Conservation (phyloP, 2,113 vertebrate genomes). For the Bufo bufo region DNA sequence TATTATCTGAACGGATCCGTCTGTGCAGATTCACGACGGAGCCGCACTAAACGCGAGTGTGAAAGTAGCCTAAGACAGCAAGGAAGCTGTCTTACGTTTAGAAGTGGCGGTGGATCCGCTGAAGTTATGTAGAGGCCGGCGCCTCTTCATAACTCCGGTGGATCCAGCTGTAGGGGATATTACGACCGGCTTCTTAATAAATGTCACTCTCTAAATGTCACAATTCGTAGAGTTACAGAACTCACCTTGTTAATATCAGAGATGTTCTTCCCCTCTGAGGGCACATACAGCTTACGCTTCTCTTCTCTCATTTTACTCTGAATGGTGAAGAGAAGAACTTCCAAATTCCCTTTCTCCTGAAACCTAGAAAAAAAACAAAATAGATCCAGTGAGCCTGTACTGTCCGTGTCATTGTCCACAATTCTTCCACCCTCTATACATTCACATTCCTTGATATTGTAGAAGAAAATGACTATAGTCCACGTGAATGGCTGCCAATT, state of each 20-base stretch:
- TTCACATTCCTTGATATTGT: not conserved
- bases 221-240: not conserved
- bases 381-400: not conserved
- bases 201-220: not conserved
- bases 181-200: too few relatives aligned
- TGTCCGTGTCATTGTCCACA: not conserved
- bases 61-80: too few relatives aligned
- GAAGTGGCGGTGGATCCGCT: too few relatives aligned
- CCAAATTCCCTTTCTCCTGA: conserved; percentile 95
- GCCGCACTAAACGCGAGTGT: too few relatives aligned
- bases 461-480: not conserved
- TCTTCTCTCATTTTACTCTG: conserved; percentile 95
- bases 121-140: too few relatives aligned
- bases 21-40: too few relatives aligned
- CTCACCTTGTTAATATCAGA: conserved; percentile 93
- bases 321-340: conserved; percentile 95
- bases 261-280: conserved; percentile 89
- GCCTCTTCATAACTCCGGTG: too few relatives aligned
- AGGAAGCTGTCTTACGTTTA: too few relatives aligned
- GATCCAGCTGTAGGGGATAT: too few relatives aligned
- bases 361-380: conserved; percentile 74
- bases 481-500: not conserved
- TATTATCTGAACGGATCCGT: too few relatives aligned
- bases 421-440: not conserved
- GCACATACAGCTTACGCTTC: conserved; percentile 89